These are phyloP conservation scores for Alligator mississippiensis DNA, from an alignment of 2,113 vertebrate genomes.

Conservation along the genomic window DNA sequence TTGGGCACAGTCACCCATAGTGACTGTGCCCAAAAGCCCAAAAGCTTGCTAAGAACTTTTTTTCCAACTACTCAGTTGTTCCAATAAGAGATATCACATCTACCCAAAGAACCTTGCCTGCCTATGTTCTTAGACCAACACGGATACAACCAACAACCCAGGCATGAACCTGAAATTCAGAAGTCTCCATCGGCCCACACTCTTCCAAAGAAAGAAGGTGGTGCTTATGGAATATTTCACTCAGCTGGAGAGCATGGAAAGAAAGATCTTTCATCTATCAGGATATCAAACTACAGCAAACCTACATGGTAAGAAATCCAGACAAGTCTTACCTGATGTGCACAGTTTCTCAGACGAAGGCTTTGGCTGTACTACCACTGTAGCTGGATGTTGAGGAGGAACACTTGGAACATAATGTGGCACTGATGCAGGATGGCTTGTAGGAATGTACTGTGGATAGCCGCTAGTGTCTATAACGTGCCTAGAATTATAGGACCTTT, in stretches of 20 bases:
- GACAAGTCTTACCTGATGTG: slow-evolving; percentile 68
- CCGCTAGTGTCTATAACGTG: background rate
- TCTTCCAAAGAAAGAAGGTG: fast-evolving
- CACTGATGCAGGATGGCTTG: slow-evolving; percentile 5
- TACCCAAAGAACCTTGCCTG: too few relatives aligned
- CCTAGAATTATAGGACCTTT: background rate
- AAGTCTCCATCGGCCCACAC: background rate
- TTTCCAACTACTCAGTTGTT: too few relatives aligned
- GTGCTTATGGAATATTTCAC: background rate
- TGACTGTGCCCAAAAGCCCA: too few relatives aligned
- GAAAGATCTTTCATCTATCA: background rate
- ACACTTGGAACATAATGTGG: slow-evolving; percentile 70
- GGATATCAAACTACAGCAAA: fast-evolving
- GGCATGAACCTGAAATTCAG: background rate
- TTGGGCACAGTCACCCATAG: too few relatives aligned
- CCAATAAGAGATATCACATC: too few relatives aligned
- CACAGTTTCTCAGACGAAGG: background rate
- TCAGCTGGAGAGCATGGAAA: fast-evolving
- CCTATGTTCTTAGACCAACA: background rate
- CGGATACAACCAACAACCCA: background rate
- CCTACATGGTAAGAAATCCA: fast-evolving
- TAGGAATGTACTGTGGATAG: background rate
- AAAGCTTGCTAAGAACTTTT: too few relatives aligned
- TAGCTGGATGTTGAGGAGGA: slow-evolving; percentile 20
- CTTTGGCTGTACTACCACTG: background rate